Evolutionary conservation across 2,888 invertebrate species (phyloP).

Genomic region (Pristionchus mayeri): DNA sequence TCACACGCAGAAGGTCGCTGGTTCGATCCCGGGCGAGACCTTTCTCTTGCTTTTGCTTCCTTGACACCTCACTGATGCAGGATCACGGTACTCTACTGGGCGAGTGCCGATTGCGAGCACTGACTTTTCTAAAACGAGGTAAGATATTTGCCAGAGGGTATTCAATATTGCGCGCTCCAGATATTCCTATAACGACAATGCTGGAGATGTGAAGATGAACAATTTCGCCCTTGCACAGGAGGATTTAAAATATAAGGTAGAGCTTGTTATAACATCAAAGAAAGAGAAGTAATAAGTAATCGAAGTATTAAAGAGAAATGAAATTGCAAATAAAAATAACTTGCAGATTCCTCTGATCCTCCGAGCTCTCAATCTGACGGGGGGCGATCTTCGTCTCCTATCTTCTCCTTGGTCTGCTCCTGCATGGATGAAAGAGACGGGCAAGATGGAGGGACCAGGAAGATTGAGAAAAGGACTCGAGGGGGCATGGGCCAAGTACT

Average conservation of each 20-base stretch:
- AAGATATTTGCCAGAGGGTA: background rate
- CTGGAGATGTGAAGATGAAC: slow-evolving; percentile 79
- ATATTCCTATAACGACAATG: slow-evolving; percentile 87
- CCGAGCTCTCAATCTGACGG: slow-evolving; percentile 39
- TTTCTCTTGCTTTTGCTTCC: background rate
- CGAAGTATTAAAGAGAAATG: background rate
- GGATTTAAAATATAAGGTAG: slow-evolving; percentile 78
- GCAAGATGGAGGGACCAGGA: slow-evolving; percentile 43
- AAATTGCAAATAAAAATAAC: too few species aligned
- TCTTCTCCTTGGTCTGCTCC: slow-evolving; percentile 44
- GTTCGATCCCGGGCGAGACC: slow-evolving; percentile 57
- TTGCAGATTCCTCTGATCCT: slow-evolving; percentile 60
- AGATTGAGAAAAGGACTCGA: slow-evolving; percentile 8
- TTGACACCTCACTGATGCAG: slow-evolving; percentile 77
- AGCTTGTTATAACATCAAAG: background rate
- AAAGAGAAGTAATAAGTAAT: background rate
- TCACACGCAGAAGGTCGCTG: slow-evolving; percentile 62
- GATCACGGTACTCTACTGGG: slow-evolving; percentile 86
- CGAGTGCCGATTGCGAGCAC: slow-evolving; percentile 89
- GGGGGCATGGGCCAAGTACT: slow-evolving; percentile 29
- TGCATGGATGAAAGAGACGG: slow-evolving; percentile 34
- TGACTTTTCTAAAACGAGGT: slow-evolving; percentile 85
- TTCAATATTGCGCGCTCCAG: slow-evolving; percentile 76
- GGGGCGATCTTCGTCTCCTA: slow-evolving; percentile 33
- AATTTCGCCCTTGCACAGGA: slow-evolving; percentile 83